These are phyloP conservation scores for Cyclina sinensis DNA, from an alignment of 1,140 invertebrate genomes.

Conservation along the genomic window DNA sequence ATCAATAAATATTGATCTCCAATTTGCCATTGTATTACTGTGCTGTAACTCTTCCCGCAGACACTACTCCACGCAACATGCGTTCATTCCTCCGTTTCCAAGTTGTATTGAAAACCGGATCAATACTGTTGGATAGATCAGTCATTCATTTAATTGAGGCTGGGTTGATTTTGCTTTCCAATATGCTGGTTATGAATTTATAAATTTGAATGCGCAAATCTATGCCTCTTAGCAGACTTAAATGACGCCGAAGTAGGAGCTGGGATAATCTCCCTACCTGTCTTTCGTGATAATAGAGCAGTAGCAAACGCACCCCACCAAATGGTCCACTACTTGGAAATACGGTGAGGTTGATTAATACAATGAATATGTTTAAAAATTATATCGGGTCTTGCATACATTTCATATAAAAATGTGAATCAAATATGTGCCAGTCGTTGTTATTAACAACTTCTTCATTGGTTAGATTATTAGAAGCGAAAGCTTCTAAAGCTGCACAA, in stretches of 20 bases:
- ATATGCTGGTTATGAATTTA: not conserved
- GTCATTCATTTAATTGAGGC: conserved; percentile 10
- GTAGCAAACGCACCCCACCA: no score
- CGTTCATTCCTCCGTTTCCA: conserved; percentile 15
- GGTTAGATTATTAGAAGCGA: no score
- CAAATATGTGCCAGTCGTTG: conserved; percentile 17
- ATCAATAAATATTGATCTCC: conserved; percentile 53
- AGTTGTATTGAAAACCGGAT: conserved; percentile 27
- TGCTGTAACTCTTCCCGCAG: conserved; percentile 10
- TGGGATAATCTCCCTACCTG: not conserved
- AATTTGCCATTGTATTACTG: conserved; percentile 44
- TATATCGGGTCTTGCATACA: no score
- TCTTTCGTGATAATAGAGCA: not conserved
- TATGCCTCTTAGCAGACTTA: no score
- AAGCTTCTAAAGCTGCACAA: no score
- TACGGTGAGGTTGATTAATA: no score
- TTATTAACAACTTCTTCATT: not conserved
- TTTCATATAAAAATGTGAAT: not conserved
- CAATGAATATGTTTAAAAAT: no score
- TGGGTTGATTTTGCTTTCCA: conserved; percentile 13
- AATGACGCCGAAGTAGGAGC: not conserved
- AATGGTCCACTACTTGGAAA: no score
- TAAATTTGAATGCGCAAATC: not conserved
- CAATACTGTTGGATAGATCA: conserved; percentile 18
- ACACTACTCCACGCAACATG: conserved; percentile 24